Conservation (phyloP, 1,140 invertebrate genomes). For the Rhyacophila brunnea region DNA sequence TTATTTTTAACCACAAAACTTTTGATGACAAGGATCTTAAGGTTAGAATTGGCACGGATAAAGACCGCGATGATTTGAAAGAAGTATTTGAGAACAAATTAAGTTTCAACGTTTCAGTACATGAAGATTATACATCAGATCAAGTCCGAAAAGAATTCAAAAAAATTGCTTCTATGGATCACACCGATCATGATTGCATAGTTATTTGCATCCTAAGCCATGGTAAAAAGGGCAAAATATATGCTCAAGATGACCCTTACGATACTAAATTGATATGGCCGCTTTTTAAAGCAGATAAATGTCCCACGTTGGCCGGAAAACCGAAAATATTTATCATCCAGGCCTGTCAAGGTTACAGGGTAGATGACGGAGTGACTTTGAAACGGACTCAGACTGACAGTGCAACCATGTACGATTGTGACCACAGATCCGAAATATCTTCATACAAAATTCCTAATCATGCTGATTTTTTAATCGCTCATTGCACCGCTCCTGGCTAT, state of each 20-base stretch:
- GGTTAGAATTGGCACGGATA: no score
- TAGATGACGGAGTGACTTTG: slow-evolving; percentile 65
- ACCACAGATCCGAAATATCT: slow-evolving; percentile 65
- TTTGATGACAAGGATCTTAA: no score
- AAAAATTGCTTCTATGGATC: slow-evolving; percentile 52
- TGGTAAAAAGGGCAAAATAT: slow-evolving; percentile 83
- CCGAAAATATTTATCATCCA: slow-evolving; percentile 92
- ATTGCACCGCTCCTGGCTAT: no score
- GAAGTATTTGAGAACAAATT: no score
- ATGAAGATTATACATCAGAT: no score
- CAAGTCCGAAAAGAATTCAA: no score
- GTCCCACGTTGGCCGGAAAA: slow-evolving; percentile 85
- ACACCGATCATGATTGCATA: slow-evolving; percentile 76
- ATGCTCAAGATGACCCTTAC: slow-evolving; percentile 82
- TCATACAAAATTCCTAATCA: slow-evolving; percentile 77
- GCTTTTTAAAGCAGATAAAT: slow-evolving; percentile 83
- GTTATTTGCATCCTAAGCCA: slow-evolving; percentile 82
- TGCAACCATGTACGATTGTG: not conserved
- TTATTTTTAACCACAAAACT: no score
- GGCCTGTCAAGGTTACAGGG: slow-evolving; percentile 69
- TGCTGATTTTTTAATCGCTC: slow-evolving; percentile 85
- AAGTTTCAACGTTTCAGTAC: no score
- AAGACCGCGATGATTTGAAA: not conserved
- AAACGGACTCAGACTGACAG: slow-evolving; percentile 14
- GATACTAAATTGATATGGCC: slow-evolving; percentile 80